Percentiles rank a stretch among this genome's conserved stretches.
These are phyloP conservation scores for Colletes gigas DNA, from an alignment of 1,140 invertebrate species.

Conservation along the genomic window DNA sequence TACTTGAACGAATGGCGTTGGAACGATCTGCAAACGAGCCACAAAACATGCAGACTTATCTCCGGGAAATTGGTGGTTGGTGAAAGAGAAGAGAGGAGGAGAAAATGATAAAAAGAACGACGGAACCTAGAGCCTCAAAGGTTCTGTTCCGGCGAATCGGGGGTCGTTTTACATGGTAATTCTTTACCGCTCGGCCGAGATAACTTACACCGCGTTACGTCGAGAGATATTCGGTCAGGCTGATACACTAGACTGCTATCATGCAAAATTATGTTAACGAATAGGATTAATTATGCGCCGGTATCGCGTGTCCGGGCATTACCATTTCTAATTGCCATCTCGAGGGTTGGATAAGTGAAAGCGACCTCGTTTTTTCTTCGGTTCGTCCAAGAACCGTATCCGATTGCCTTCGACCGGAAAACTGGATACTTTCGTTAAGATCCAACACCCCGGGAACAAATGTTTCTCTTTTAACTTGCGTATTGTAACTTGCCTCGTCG, in stretches of 20 bases:
- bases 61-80: slow-evolving; percentile 49
- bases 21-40: slow-evolving; percentile 20
- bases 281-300: slow-evolving; percentile 39
- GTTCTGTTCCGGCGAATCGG: not conserved
- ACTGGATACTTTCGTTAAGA: slow-evolving; percentile 3
- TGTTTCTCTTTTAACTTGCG: no score
- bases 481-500: no score
- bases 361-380: not conserved
- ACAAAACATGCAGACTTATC: not conserved
- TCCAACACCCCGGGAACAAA: not conserved
- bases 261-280: slow-evolving; percentile 49
- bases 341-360: slow-evolving; percentile 18
- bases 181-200: slow-evolving; percentile 51
- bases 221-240: slow-evolving; percentile 17
- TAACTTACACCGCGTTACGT: slow-evolving; percentile 44
- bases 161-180: slow-evolving; percentile 55
- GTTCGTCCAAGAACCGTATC: no score
- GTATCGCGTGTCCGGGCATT: slow-evolving; percentile 29
- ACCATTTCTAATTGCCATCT: slow-evolving; percentile 28
- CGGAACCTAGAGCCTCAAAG: slow-evolving; percentile 42
- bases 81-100: not conserved
- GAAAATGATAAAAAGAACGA: slow-evolving; percentile 2
- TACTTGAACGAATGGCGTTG: not conserved
- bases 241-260: slow-evolving; percentile 25
- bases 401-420: not conserved